Conservation (phyloP, 2,797 vertebrate species). For the Smutsia gigantea region DNA sequence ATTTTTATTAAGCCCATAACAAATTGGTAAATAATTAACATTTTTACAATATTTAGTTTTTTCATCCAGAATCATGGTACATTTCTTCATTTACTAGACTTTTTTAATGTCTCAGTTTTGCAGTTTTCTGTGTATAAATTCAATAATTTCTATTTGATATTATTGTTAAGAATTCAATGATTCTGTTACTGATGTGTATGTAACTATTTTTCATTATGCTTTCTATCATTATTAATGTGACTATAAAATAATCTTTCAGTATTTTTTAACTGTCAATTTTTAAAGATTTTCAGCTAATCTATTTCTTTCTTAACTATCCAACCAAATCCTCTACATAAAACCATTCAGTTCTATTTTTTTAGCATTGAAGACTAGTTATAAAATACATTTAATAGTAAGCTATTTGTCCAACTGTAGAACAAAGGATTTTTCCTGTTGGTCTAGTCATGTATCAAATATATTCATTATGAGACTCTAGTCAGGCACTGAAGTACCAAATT, state of each 20-base stretch:
- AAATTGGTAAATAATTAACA: neutral
- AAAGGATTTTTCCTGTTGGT: neutral
- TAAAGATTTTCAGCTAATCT: neutral
- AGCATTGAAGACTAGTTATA: neutral
- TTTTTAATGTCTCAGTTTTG: neutral
- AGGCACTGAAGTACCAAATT: neutral
- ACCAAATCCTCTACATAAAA: neutral
- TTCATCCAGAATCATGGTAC: neutral
- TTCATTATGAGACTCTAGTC: neutral
- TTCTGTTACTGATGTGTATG: neutral
- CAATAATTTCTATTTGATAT: neutral
- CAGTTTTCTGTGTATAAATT: neutral
- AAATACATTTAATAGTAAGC: neutral
- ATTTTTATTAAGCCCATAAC: neutral
- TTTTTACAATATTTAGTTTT: neutral
- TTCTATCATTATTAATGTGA: neutral
- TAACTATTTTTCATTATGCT: neutral
- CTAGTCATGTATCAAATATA: neutral
- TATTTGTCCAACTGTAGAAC: neutral
- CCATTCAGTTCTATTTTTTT: neutral
- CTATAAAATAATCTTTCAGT: neutral
- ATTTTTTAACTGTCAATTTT: neutral
- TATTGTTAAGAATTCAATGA: neutral
- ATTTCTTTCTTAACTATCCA: neutral
- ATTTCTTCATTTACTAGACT: neutral